Base-by-base conservation (phyloP, 1,140 invertebrate species). In the Maconellicoccus hirsutus region DNA sequence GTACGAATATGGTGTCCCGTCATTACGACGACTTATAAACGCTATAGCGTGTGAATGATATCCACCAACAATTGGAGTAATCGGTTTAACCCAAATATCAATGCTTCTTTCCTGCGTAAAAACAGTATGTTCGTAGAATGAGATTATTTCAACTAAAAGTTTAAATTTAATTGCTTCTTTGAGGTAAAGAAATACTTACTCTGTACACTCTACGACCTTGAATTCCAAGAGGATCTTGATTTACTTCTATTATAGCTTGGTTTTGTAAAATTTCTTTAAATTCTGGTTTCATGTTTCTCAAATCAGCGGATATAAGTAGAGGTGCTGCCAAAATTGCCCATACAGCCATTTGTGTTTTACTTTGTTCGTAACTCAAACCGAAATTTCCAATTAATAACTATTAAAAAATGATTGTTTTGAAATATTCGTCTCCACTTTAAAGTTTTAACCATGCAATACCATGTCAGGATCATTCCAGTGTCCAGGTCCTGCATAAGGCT, bases 391-490 rank as follows among this genome's bases (percentile, higher is more conserved):
- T 85, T 14, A 94, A 80, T 21, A 93, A 79, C 89, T 90, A 77
- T 70, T 84, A 82, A 73, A 72, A 71, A 29, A 69, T 26, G 27
- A 29, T 25, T 23, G 23, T 69, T 69, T 23, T n/a, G n/a, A n/a
- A n/a, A n/a, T 21, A 6, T 21, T 21, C 23, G 19, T 63, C 59
- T 61, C 7, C 14, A 19, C 4, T 61, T 61, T 7, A 61, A 6
- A 8, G 7, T 61, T 6, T 22, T 7, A 19, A 61, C 19, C 7
- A 19, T 61, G 14, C 6, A 10, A 19, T 81, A 93, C 88, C 92
- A 93, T 93, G 78, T 96, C 93, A 0, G 93, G 93, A 80, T 96
- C 93, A 79, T 94, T 94, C 90, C 91, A 96, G 73, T 89, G 86
- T 4, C 93, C 92, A 0, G 92, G 92, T 14, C 90, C 92, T 59